Evolutionary conservation across 1,140 invertebrate species (phyloP), one percentile per base, ranked within the genome.

Genomic region (Drosophila tristis): DNA sequence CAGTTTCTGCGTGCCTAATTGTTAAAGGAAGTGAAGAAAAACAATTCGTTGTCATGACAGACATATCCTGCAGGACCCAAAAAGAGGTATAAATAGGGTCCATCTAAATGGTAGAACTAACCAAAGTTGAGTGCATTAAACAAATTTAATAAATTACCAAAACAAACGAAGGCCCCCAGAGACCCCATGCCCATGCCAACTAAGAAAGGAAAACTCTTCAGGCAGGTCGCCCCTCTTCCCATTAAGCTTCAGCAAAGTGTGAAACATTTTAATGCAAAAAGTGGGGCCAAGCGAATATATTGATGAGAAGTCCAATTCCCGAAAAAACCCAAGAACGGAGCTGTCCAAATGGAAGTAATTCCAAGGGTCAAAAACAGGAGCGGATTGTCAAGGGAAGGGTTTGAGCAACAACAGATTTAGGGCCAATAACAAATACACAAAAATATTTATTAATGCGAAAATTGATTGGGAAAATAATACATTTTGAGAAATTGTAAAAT

Each of bases 1-100:
- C 64, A 39, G 66, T 57, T 57, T 48, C 62, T 87, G 82, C 70
- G 82, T 78, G 74, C 84, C 78, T 75, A 81, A 86, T 82, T 86
- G 84, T 78, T 66, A 78, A 74, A 58, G 72, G 50, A 71, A 63
- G 62, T 39, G 55, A 51, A 49, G 68, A 73, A 51, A 77, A 81
- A 61, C 57, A 76, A 76, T 66, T 61, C 47, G 70, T 73, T 74
- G 58, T 39, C 50, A 55, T 72, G 67, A 20, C 68, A 61, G 43
- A 35, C 35, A 35, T 23, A 43, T 15, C 39, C 47, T 26, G 47
- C 11, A 39, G 11, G 35, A 15, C 23, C 43, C n/a, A 65, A 53
- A 56, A 20, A 44, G 5, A 23, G 39, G 15, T 26, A 9, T 44
- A 74, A 63, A 71, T 51, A 49, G 71, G 25, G 23, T 43, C 6